Evolutionary conservation across 2,113 vertebrate genomes (phyloP).

Genomic region (Neodontobutis hainanensis): DNA sequence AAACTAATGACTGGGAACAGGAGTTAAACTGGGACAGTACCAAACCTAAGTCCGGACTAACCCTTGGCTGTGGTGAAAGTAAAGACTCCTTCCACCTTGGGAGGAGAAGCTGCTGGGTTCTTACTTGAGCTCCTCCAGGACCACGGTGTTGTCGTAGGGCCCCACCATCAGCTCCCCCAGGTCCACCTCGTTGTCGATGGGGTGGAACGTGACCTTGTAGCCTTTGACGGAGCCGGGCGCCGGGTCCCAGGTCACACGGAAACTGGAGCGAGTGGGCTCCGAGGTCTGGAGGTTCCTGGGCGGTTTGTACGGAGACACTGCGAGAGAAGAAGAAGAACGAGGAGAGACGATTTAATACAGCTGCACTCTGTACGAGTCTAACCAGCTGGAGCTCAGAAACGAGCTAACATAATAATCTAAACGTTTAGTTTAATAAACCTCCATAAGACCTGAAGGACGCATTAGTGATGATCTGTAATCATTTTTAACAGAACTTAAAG

Average conservation of each 20-base stretch:
- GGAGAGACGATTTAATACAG: background rate
- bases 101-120: background rate
- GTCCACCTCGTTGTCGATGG: conserved; percentile 79
- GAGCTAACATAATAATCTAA: too few relatives aligned
- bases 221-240: conserved; percentile 89
- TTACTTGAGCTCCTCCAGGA: conserved; percentile 95
- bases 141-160: conserved; percentile 93
- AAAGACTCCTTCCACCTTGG: background rate
- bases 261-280: conserved; percentile 91
- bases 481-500: too few relatives aligned
- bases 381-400: too few relatives aligned
- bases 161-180: conserved; percentile 89
- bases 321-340: conserved; percentile 31
- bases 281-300: conserved; percentile 95
- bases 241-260: conserved; percentile 93
- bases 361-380: too few relatives aligned
- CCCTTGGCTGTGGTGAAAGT: too few relatives aligned
- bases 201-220: conserved; percentile 94
- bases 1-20: too few relatives aligned
- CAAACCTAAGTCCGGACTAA: too few relatives aligned
- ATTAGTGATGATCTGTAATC: too few relatives aligned
- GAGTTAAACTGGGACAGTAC: too few relatives aligned
- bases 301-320: conserved; percentile 91
- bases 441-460: too few relatives aligned
- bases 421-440: too few relatives aligned